Evolutionary conservation across 1,140 invertebrate genomes (phyloP), one percentile per base, ranked within the genome.

Genomic region (Galleria mellonella): DNA sequence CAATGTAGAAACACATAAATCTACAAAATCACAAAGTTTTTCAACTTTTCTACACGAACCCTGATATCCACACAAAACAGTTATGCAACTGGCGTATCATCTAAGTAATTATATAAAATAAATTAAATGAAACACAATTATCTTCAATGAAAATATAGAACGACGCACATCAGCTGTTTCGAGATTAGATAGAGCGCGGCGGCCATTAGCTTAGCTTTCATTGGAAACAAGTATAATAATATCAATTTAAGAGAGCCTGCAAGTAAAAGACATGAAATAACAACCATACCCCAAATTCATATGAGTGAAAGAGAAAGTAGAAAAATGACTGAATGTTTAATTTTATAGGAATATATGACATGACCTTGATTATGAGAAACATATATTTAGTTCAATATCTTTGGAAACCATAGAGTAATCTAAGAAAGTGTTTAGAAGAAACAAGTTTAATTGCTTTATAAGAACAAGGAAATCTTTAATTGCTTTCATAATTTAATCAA

Each of bases 121-220:
- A 53, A 42, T 51, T 47, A 51, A 43, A 47, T 11, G 49, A 52
- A 51, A 72, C 55, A 72, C 49, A 61, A 63, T 49, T 51, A 1
- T 4, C 43, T 50, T 50, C 53, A 67, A 62, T 62, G 58, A 75
- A 42, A 74, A n/a, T 72, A 62, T 50, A 49, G 69, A 74, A 74
- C 61, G 65, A 83, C 66, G 70, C 75, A 82, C 72, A 85, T 85
- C 82, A 85, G 82, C 82, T 85, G 82, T 85, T 84, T 83, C 63
- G 61, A 61, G 65, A 75, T 64, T 72, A 70, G 57, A 62, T 23
- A 23, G 57, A 62, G 56, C 68, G 65, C 51, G 66, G 74, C 74
- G 63, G 78, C 81, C 81, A 84, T 84, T 84, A 82, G 70, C 69
- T 82, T 83, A 82, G 68, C 68, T 79, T 75, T 77, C 67, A 77